phyloP scores from a whole-genome alignment of 2,797 vertebrate genomes.

The Sebastes steindachneri region DNA sequence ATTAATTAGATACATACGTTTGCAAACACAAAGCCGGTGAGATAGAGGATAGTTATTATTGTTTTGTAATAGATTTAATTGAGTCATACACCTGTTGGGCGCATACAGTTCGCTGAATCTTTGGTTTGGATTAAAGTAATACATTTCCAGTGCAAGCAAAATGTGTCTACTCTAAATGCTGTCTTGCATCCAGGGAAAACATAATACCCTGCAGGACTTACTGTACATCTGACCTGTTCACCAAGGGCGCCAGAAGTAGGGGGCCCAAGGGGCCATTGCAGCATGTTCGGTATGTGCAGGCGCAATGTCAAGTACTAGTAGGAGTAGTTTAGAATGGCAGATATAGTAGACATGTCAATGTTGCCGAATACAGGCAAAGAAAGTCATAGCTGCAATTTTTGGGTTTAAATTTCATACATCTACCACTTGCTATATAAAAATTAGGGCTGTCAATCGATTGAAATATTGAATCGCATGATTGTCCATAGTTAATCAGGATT shows the following conservation, averaged over 20 bases:
- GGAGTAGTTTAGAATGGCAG: too few species aligned
- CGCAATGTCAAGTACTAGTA: not conserved
- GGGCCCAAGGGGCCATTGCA: not conserved
- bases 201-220: not conserved
- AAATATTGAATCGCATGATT: too few species aligned
- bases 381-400: too few species aligned
- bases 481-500: too few species aligned
- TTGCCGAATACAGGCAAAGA: too few species aligned
- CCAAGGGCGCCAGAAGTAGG: not conserved
- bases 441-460: too few species aligned
- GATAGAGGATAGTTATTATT: slow-evolving; percentile 37
- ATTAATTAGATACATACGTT: slow-evolving; percentile 64
- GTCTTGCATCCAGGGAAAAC: not conserved
- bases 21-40: slow-evolving; percentile 41
- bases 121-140: not conserved
- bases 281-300: not conserved
- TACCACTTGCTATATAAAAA: too few species aligned
- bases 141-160: not conserved
- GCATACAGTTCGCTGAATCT: not conserved
- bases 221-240: not conserved
- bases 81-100: not conserved
- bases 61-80: slow-evolving; percentile 39
- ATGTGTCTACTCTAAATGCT: not conserved
- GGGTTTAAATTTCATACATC: too few species aligned
- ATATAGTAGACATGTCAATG: too few species aligned